Evolutionary conservation across 2,113 vertebrate genomes (phyloP), one percentile per base, ranked within the genome.

Genomic region (Urocynchramus pylzowi): DNA sequence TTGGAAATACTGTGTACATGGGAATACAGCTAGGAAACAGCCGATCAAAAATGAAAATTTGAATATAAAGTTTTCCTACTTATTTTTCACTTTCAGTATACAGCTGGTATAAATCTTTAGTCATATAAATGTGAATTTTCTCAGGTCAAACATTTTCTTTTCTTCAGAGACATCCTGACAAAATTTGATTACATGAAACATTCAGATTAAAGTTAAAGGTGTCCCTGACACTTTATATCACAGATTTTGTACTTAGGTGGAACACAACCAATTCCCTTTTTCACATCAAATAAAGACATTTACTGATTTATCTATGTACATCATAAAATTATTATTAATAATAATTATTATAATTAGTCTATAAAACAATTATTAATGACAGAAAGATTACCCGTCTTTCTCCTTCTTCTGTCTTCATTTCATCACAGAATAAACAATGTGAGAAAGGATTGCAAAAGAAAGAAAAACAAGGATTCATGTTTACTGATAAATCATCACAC

Each of bases 391-490:
- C 99, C 99, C 98, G 76, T 98, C 98, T 94, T 93, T 97, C 93
- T 98, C 98, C 97, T 97, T 98, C 74, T 97, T 98, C 97, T 98
- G 98, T 93, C 99, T 99, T 97, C 98, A 97, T 96, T 97, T 93
- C 88, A 95, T 87, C 33, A 39, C 16, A 75, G 44, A 95, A 92
- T 87, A 81, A 92, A 63, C 75, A 80, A 71, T 83, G 10, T 63
- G 86, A 96, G 93, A 74, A 54, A 93, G 54, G 44, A 78, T 96
- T 83, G 87, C 59, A 93, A 97, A 67, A 53, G 52, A 95, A 83
- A 97, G 92, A 95, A 69, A 89, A 89, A 56, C 26, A 86, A 93
- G 76, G 41, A 88, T 89, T 84, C 9, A 73, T 44, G 13, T 87
- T 70, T 68, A 82, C 27, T 2, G 2, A 85, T 76, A 73, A 96